Percentiles rank a stretch among this genome's conserved stretches.
phyloP scores from a whole-genome alignment of 2,888 invertebrate species.

The Tanaodytes sp. region DNA sequence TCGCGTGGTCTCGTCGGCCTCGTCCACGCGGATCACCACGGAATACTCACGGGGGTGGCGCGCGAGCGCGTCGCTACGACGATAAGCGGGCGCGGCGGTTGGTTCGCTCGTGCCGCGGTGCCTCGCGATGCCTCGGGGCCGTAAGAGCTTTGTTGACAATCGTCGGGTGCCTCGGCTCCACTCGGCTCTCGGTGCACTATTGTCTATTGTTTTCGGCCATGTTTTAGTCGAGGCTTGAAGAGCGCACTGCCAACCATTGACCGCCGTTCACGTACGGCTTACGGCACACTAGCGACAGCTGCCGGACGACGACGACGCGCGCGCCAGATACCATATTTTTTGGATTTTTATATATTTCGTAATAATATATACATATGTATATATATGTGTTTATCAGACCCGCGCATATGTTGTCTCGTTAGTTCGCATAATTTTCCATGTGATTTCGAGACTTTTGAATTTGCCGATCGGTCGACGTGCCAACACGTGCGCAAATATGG shows the following conservation, averaged over 20 bases:
- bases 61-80: not conserved
- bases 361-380: no score
- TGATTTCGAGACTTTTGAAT: no score
- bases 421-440: no score
- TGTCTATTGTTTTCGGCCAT: conserved; percentile 49
- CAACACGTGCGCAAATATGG: no score
- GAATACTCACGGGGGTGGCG: conserved; percentile 1
- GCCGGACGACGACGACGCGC: conserved; percentile 1
- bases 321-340: no score
- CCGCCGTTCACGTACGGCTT: conserved; percentile 10
- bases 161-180: not conserved
- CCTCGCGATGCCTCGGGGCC: no score
- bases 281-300: conserved; percentile 42
- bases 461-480: no score
- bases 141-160: conserved; percentile 15
- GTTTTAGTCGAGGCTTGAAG: conserved; percentile 40
- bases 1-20: conserved; percentile 22
- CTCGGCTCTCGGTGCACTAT: conserved; percentile 25
- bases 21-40: conserved; percentile 9
- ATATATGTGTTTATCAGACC: no score
- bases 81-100: not conserved
- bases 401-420: no score
- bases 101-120: no score
- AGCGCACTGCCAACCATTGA: conserved; percentile 22
- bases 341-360: no score